These are phyloP conservation scores for Rallus limicola DNA, from an alignment of 2,113 vertebrate genomes.

Conservation along the genomic window DNA sequence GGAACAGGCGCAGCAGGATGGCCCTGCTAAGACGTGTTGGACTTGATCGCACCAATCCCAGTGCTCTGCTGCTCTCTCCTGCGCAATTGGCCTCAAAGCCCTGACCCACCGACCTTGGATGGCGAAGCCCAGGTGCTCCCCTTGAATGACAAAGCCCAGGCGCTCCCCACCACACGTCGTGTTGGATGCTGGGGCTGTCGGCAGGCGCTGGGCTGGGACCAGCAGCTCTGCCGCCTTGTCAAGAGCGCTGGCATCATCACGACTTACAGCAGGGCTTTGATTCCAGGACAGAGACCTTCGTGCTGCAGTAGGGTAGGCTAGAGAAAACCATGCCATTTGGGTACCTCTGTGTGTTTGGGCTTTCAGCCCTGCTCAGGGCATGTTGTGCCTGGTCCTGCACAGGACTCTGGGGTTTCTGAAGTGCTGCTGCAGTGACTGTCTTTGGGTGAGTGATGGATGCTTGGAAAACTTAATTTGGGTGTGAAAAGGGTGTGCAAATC, in stretches of 20 bases:
- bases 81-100: background rate
- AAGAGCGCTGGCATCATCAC: too few species aligned
- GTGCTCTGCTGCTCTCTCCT: background rate
- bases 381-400: background rate
- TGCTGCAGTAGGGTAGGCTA: fast-evolving
- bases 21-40: background rate
- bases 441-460: background rate
- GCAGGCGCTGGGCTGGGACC: background rate
- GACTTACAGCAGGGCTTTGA: too few species aligned
- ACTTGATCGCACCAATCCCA: background rate
- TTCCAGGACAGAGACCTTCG: background rate
- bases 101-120: fast-evolving
- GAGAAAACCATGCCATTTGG: fast-evolving
- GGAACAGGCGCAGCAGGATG: background rate
- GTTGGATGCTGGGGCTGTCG: background rate
- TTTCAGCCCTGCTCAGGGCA: background rate
- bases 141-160: background rate
- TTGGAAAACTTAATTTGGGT: background rate
- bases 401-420: background rate
- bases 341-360: fast-evolving
- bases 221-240: background rate
- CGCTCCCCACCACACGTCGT: fast-evolving
- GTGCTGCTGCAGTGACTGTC: too few species aligned
- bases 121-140: background rate
- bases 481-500: background rate